Percentiles rank a stretch among this genome's conserved stretches.
These are phyloP conservation scores for Labrus mixtus DNA, from an alignment of 2,113 vertebrate species.

Conservation along the genomic window DNA sequence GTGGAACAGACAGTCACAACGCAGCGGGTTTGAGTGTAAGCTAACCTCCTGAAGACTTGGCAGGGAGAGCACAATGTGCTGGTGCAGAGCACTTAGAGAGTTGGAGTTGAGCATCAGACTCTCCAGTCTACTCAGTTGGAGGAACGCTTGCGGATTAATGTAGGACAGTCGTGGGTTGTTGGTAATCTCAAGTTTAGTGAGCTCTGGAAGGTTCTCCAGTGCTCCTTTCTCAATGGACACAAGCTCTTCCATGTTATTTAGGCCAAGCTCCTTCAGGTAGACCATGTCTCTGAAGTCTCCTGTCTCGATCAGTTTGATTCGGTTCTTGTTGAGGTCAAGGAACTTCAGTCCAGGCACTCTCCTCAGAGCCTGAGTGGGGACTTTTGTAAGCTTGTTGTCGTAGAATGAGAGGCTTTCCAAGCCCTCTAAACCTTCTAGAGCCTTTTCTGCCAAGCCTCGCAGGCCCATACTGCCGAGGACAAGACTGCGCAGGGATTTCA, in stretches of 20 bases:
- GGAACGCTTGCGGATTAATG: conserved; percentile 94
- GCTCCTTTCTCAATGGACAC: conserved; percentile 92
- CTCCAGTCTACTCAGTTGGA: conserved; percentile 90
- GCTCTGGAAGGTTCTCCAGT: conserved; percentile 92
- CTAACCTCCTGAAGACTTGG: conserved; percentile 95
- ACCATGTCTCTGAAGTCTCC: conserved; percentile 92
- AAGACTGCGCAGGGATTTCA: conserved; percentile 89
- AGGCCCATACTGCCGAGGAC: conserved; percentile 93
- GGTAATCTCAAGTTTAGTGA: conserved; percentile 96
- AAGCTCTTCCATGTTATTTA: conserved; percentile 95
- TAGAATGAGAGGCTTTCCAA: conserved; percentile 96
- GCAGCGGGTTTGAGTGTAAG: conserved; percentile 95
- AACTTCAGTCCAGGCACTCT: conserved; percentile 92
- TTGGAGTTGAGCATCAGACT: conserved; percentile 99
- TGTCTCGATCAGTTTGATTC: conserved; percentile 86
- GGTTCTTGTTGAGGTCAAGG: conserved; percentile 95
- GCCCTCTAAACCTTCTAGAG: conserved; percentile 88
- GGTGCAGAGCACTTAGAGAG: conserved; percentile 93
- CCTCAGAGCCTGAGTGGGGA: conserved; percentile 88
- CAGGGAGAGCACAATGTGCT: conserved; percentile 89
- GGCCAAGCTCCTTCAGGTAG: conserved; percentile 93
- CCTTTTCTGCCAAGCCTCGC: conserved; percentile 86
- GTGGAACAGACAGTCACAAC: conserved; percentile 95
- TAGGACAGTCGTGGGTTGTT: conserved; percentile 96
- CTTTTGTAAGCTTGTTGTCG: conserved; percentile 87